A percentile compares a stretch with the other conserved stretches of the same genome.
phyloP scores from a whole-genome alignment of 2,888 invertebrate genomes.

The Hirtodrosophila confusa region DNA sequence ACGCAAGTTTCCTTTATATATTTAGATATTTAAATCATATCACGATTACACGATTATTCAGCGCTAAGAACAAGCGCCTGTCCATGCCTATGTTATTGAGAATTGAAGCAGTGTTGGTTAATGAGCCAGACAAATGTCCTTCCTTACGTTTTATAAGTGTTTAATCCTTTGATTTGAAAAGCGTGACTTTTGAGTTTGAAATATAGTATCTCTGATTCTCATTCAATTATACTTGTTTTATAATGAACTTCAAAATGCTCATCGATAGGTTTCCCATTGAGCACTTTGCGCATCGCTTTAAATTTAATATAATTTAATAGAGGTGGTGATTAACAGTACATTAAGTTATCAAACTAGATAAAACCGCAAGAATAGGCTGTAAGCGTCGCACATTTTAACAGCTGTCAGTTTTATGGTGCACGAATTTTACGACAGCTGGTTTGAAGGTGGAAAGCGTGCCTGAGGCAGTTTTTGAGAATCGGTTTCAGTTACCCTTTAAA shows the following conservation, averaged over 20 bases:
- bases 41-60: too few species aligned
- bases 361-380: slow-evolving; percentile 26
- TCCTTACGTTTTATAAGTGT: too few species aligned
- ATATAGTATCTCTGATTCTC: too few species aligned
- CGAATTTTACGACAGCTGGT: slow-evolving; percentile 75
- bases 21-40: too few species aligned
- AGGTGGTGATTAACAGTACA: slow-evolving; percentile 58
- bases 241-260: slow-evolving; percentile 1
- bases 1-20: too few species aligned
- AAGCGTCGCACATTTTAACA: slow-evolving; percentile 65
- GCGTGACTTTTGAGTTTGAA: too few species aligned
- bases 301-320: slow-evolving; percentile 6
- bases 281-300: slow-evolving; percentile 12
- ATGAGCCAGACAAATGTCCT: too few species aligned
- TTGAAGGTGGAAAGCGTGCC: slow-evolving; percentile 16
- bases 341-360: slow-evolving; percentile 65
- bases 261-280: slow-evolving; percentile 14
- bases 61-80: too few species aligned
- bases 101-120: too few species aligned
- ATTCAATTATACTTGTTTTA: too few species aligned
- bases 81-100: too few species aligned
- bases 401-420: slow-evolving; percentile 79
- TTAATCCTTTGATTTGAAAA: too few species aligned
- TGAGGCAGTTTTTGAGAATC: slow-evolving; percentile 69
- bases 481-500: slow-evolving; percentile 77